Conservation (phyloP, 2,113 vertebrate genomes). For the Grantiella picta region DNA sequence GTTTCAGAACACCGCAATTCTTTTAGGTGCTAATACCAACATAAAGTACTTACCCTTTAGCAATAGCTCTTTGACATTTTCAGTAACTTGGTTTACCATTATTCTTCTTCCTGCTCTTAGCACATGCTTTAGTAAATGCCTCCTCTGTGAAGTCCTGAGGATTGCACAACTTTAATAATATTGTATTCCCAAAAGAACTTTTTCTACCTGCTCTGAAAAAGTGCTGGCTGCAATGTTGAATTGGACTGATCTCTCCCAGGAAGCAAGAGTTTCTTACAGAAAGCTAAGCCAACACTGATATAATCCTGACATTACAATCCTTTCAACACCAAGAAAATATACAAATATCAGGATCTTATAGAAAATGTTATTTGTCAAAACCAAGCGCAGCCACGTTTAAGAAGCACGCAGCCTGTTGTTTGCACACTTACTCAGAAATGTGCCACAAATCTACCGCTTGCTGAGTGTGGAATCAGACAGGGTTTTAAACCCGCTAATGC, state of each 20-base stretch:
- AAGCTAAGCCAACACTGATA: neutral
- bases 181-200: neutral
- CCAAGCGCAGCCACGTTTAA: neutral
- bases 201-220: neutral
- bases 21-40: neutral
- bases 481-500: neutral
- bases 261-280: neutral
- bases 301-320: neutral
- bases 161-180: neutral
- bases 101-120: constrained; percentile 39
- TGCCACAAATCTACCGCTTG: neutral
- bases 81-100: constrained; percentile 73
- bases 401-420: neutral
- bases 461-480: neutral
- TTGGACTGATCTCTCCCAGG: neutral
- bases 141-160: neutral
- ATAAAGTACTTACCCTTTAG: constrained; percentile 75
- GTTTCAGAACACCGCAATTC: neutral
- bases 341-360: neutral
- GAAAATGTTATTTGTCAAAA: neutral
- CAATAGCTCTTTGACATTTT: constrained; percentile 63
- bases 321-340: neutral
- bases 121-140: constrained; percentile 49
- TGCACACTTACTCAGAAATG: neutral
- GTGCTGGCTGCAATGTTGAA: neutral